Evolutionary conservation across 2,888 invertebrate species (phyloP), one percentile per base, ranked within the genome.

Genomic region (Epinotia nisella): DNA sequence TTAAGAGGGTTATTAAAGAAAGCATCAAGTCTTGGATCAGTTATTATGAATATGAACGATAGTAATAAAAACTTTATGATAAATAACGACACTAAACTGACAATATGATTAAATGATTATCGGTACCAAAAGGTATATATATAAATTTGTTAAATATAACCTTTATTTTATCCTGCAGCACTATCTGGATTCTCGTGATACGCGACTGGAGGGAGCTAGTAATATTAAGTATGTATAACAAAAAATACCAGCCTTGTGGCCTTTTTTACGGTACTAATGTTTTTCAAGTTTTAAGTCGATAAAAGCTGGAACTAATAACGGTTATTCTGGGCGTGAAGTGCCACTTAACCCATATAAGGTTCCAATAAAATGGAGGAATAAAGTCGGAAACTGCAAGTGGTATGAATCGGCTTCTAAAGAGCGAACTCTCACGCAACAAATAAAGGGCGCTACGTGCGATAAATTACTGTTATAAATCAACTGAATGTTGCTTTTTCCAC

Each of bases 391-490:
- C 51, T 59, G 68, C 62, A 73, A 67, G n/a, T 58, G 58, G 59
- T 58, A 61, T 68, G 62, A 56, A 69, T 59, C 53, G 39, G 17
- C 24, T 56, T 19, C 62, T 56, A 41, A 41, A 59, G 68, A 73
- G 60, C 19, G 61, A 72, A 67, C 55, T 59, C 67, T 67, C 67
- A 56, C 66, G 66, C 66, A 79, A 76, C 78, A 75, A 76, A 77
- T 80, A 78, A 79, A 81, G 77, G 77, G 80, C 79, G 76, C 78
- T 82, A 79, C 80, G 76, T 78, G 81, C 81, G 81, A 83, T 81
- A 82, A 84, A 87, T 80, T 84, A 80, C 76, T 75, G 61, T 68
- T 78, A 87, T 88, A 87, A 89, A 87, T 89, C 87, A 85, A 71
- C 67, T 67, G 74, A 79, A 81, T 79, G 80, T 78, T 78, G 80